Evolutionary conservation across 2,888 invertebrate species (phyloP), one percentile per base, ranked within the genome.

Genomic region (Sussaba pulchella): DNA sequence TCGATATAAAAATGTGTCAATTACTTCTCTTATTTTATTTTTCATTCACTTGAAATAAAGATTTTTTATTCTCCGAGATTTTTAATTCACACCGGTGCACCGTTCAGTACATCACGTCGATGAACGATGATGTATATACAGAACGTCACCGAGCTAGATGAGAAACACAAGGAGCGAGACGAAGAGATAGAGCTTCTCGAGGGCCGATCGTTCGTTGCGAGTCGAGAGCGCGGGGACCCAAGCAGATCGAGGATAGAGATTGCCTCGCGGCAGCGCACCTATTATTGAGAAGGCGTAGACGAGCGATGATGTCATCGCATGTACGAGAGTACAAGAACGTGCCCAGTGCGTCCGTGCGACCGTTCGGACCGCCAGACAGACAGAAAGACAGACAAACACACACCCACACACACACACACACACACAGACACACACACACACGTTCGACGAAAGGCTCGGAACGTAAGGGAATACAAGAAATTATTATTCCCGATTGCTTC

Each of bases 221-320:
- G 57, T 19, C 54, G 50, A 36, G 19, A 78, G 26, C 54, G 41
- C 24, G 24, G 54, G 43, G 70, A 57, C 41, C 69, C 43, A 43
- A 57, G 47, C 50, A 78, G 71, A 78, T 71, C 71, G 71, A 59
- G 66, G 78, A 66, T 71, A 72, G 78, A 57, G 66, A 72, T 61
- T 66, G 72, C 72, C 72, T n/a, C 43, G 71, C 64, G 66, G 77
- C 77, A 72, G 59, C 78, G 71, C 72, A 78, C 78, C 78, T 78
- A 78, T 78, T 78, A 72, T 78, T 78, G 66, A 78, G 78, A 78
- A 78, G 71, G 78, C 78, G 78, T 78, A 72, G 78, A 78, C 78
- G 78, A 78, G 66, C 72, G 70, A 72, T 78, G 78, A 78, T 78
- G 72, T 78, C 78, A 78, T 78, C 78, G 72, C 64, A 31, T 57